Conservation (phyloP, 64 coral and sea anemone genomes). For the Montipora efflorescens region DNA sequence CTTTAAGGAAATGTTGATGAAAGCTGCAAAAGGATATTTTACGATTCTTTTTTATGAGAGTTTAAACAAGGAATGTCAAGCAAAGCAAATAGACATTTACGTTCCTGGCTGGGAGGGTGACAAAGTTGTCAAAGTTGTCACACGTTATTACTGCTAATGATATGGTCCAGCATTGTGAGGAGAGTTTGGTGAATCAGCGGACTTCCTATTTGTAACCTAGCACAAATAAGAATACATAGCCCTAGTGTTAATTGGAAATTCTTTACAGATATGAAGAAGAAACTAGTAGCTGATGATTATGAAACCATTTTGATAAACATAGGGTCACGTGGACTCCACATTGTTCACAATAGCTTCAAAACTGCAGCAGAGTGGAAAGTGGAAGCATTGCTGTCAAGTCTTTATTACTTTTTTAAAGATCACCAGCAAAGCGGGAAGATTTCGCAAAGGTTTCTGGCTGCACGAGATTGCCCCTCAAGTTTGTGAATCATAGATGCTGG, state of each 20-base stretch:
- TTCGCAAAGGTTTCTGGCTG: slow-evolving; percentile 37
- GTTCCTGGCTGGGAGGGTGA: slow-evolving; percentile 50
- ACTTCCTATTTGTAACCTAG: slow-evolving; percentile 37
- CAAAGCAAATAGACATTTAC: slow-evolving; percentile 78
- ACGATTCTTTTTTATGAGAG: slow-evolving; percentile 70
- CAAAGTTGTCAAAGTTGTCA: neutral
- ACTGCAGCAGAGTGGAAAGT: slow-evolving; percentile 1
- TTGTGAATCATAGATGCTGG: slow-evolving; percentile 45
- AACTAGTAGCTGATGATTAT: no score
- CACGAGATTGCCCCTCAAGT: slow-evolving; percentile 16
- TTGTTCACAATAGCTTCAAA: slow-evolving; percentile 75
- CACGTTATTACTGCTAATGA: slow-evolving; percentile 49
- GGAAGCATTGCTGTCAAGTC: slow-evolving; percentile 55
- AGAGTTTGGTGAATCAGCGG: slow-evolving; percentile 48
- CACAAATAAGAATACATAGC: slow-evolving; percentile 77
- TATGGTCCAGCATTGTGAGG: slow-evolving; percentile 50
- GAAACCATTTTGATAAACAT: no score
- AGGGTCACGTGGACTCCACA: slow-evolving; percentile 63
- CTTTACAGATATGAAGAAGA: no score
- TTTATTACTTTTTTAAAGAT: slow-evolving; percentile 39
- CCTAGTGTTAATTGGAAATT: neutral
- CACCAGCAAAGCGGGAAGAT: no score
- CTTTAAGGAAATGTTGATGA: no score
- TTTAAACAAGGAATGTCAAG: slow-evolving; percentile 11
- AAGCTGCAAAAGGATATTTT: slow-evolving; percentile 29